Conservation (phyloP, 2,113 vertebrate genomes). For the Pyrgilauda ruficollis region DNA sequence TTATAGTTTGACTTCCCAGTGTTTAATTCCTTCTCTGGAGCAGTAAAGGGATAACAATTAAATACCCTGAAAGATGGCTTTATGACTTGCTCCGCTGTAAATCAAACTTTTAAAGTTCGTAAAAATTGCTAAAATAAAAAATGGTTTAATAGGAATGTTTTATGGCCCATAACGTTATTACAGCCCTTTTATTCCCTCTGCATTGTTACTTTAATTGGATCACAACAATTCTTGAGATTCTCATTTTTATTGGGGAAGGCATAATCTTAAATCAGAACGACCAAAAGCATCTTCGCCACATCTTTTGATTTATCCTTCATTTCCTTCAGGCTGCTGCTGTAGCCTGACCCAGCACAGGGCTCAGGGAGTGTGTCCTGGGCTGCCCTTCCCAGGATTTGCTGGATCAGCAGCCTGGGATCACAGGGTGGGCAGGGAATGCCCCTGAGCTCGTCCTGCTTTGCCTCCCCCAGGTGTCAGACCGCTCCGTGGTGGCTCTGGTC, state of each 20-base stretch:
- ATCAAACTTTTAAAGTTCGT: conserved; percentile 83
- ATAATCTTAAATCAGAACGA: conserved; percentile 72
- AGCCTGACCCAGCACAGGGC: background rate
- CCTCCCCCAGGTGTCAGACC: conserved; percentile 88
- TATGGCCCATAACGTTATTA: conserved; percentile 81
- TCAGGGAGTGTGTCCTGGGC: background rate
- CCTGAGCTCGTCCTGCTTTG: background rate
- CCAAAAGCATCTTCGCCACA: conserved; percentile 63
- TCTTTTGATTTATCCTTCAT: conserved; percentile 51
- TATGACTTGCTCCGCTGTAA: conserved; percentile 69
- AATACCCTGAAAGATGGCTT: conserved; percentile 76
- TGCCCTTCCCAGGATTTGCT: background rate
- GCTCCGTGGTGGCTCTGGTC: conserved; percentile 93
- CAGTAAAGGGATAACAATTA: conserved; percentile 72
- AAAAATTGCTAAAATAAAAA: conserved; percentile 84
- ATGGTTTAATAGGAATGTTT: conserved; percentile 83
- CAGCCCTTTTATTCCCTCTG: conserved; percentile 77
- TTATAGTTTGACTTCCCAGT: conserved; percentile 77
- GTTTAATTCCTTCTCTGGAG: conserved; percentile 74
- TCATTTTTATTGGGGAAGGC: conserved; percentile 67
- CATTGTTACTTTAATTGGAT: conserved; percentile 81
- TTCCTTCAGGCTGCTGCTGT: background rate
- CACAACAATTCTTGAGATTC: conserved; percentile 71
- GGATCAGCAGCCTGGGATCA: accelerated
- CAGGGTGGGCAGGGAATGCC: accelerated